Conservation (phyloP, 2,888 invertebrate genomes). For the Caenorhabditis sp. region DNA sequence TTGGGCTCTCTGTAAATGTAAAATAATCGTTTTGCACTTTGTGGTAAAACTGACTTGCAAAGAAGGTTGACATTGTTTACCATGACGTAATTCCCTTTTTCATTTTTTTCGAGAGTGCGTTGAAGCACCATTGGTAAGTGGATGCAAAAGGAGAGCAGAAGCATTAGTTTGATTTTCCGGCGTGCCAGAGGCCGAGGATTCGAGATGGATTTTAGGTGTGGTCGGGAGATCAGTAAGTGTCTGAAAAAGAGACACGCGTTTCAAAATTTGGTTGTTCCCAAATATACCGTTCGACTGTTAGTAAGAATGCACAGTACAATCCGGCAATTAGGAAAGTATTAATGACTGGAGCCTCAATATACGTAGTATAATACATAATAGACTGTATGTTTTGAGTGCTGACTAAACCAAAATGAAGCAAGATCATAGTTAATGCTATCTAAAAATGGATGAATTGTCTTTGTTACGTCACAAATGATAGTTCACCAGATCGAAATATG, state of each 20-base stretch:
- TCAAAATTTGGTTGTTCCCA: not conserved
- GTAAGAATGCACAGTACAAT: slow-evolving; percentile 80
- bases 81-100: slow-evolving; percentile 67
- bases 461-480: too few species aligned
- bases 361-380: slow-evolving; percentile 87
- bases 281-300: slow-evolving; percentile 79
- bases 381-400: slow-evolving; percentile 12
- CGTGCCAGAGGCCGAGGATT: slow-evolving; percentile 66
- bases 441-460: too few species aligned
- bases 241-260: slow-evolving; percentile 67
- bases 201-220: slow-evolving; percentile 60
- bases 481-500: slow-evolving; percentile 89
- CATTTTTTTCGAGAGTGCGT: slow-evolving; percentile 49
- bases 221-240: slow-evolving; percentile 75
- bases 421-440: slow-evolving; percentile 57
- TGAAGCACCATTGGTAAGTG: slow-evolving; percentile 81
- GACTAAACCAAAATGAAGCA: slow-evolving; percentile 62
- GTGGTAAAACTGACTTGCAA: slow-evolving; percentile 69
- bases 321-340: slow-evolving; percentile 86
- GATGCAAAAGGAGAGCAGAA: slow-evolving; percentile 72
- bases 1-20: slow-evolving; percentile 73
- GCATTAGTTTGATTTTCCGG: slow-evolving; percentile 71
- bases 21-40: not conserved
- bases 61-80: slow-evolving; percentile 76
- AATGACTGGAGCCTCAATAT: slow-evolving; percentile 88